Evolutionary conservation across 2,797 vertebrate species (phyloP), one percentile per base, ranked within the genome.

Genomic region (Chiroxiphia lanceolata): DNA sequence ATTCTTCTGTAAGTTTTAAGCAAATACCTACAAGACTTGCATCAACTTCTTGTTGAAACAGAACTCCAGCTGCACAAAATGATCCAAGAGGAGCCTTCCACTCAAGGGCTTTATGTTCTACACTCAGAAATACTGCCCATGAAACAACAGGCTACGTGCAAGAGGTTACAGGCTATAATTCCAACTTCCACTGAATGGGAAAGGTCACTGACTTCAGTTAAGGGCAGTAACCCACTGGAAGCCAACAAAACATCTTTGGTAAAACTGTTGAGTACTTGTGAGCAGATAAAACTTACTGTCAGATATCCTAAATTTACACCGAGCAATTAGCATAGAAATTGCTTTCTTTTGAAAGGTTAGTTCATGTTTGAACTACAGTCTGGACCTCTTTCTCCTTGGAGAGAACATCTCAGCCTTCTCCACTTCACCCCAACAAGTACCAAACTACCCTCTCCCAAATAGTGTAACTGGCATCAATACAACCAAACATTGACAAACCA

Each of bases 111-210:
- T 59, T 4, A 25, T 8, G 38, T n/a, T 59, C 8, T 63, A 13
- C 2, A 1, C 17, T 70, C 40, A 68, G 40, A 65, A 90, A 53
- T 18, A 51, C 11, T 27, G 33, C 11, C 31, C 40, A 40, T 0
- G 3, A 45, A 75, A 42, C 25, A 67, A 22, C 7, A 31, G 22
- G 54, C 21, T 26, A 47, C 0, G 0, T 50, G 9, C 17, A 78
- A 91, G 42, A 84, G 23, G 7, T 69, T 87, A 48, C 26, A 81
- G 10, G n/a, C 65, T 78, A 25, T 19, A 74, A 29, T n/a, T 56
- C 20, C 47, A 70, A 8, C 8, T 59, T 68, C 14, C 38, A 47
- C 6, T 44, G 27, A 69, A 56, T 8, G 9, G 36, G 45, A 54
- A 82, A 78, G 70, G 21, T 33, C 60, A 40, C 11, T 27, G 26